These are phyloP conservation scores for Nymphalis urticae DNA, from an alignment of 2,888 invertebrate genomes.

Conservation along the genomic window DNA sequence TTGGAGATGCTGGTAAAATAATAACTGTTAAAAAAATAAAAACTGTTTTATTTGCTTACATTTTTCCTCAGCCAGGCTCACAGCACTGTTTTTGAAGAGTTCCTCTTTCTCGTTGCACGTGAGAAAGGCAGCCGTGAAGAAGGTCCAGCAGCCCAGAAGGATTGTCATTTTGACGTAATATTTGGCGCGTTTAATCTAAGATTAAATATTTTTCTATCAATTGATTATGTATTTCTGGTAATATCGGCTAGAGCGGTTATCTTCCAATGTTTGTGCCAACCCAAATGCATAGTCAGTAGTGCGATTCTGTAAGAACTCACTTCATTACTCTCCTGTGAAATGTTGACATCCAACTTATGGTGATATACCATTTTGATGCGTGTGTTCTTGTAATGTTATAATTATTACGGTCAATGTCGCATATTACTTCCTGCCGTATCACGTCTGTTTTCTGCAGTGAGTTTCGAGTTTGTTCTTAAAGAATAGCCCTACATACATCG, in stretches of 20 bases:
- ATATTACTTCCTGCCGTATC: too few relatives aligned
- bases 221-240: neutral
- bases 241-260: neutral
- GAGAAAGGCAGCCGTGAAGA: conserved; percentile 85
- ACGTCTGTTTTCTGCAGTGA: too few relatives aligned
- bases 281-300: too few relatives aligned
- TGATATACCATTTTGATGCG: too few relatives aligned
- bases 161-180: conserved; percentile 78
- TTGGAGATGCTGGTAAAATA: too few relatives aligned
- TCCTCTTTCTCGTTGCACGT: conserved; percentile 84
- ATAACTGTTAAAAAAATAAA: too few relatives aligned
- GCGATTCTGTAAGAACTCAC: too few relatives aligned
- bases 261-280: too few relatives aligned
- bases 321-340: too few relatives aligned
- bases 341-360: too few relatives aligned
- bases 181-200: conserved; percentile 54
- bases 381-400: too few relatives aligned
- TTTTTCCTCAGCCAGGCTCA: conserved; percentile 48
- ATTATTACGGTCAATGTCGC: too few relatives aligned
- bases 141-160: conserved; percentile 83
- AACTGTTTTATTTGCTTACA: conserved; percentile 43
- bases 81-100: conserved; percentile 82
- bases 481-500: neutral
- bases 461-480: neutral
- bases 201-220: neutral